Evolutionary conservation across 92 coral and sea anemone genomes (phyloP).

Genomic region (Palythoa grandis): DNA sequence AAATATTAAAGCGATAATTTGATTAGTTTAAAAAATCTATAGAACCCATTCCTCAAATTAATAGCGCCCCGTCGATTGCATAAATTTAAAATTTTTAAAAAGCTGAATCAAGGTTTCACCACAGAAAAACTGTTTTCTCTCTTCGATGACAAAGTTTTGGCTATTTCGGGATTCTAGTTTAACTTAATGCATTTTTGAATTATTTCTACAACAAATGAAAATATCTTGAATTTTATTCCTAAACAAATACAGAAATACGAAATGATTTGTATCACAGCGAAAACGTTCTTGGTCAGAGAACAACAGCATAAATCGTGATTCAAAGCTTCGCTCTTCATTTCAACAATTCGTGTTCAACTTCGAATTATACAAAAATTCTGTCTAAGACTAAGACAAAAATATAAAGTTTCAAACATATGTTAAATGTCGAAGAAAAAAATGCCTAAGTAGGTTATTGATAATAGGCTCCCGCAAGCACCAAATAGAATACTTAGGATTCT

Average conservation of each 20-base stretch:
- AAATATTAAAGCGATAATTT: background rate
- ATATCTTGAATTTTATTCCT: background rate
- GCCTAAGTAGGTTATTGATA: background rate
- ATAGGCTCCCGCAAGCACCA: conserved; percentile 13
- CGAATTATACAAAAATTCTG: conserved; percentile 24
- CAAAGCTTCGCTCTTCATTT: background rate
- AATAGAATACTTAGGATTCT: conserved; percentile 26
- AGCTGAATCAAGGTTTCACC: background rate
- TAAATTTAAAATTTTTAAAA: background rate
- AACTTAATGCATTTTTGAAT: background rate
- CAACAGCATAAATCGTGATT: background rate
- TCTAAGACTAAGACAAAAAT: background rate
- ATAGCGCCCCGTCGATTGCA: background rate
- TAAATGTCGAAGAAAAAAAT: background rate
- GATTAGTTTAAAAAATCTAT: background rate
- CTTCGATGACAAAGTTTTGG: background rate
- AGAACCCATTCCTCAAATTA: conserved; percentile 35
- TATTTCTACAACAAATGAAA: background rate
- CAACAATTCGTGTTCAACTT: background rate
- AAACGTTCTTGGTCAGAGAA: background rate
- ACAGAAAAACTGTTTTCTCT: background rate
- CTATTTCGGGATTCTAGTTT: background rate
- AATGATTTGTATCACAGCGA: background rate
- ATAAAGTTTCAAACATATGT: background rate
- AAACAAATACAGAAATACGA: background rate